Base-by-base conservation (phyloP, 2,797 vertebrate genomes). In the Myiotriccus ornatus region DNA sequence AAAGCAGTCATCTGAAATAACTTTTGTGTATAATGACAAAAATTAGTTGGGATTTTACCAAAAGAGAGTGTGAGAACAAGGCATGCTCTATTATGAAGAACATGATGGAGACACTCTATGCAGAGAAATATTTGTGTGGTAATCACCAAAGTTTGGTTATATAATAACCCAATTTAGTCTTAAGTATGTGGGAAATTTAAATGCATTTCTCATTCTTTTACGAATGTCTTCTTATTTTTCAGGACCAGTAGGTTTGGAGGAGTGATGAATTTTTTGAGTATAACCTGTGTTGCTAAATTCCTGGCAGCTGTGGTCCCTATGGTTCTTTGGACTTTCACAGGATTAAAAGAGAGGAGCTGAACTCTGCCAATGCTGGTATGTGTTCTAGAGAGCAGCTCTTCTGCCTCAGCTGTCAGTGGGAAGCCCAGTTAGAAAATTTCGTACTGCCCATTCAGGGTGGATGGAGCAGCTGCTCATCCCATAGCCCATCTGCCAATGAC, bases 331-430 rank as follows among this genome's bases (percentile, higher is more conserved):
- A 14, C 18, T 28, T 44, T 63, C 27, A 41, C 14, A 70, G 34
- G 47, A 35, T 10, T 35, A 64, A 35, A 24, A 65, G 34, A 87
- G 32, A 37, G 55, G 12, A 83, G 34, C 32, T 1, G 2, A 20
- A 11, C 37, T 91, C 49, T 74, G 7, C 28, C 10, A 37, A 4
- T 41, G 23, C 15, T 4, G 0, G 6, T 55, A 9, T 6, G 10
- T 49, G 12, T 65, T 81, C 41, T 63, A 35, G 70, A 49, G 25
- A 92, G 32, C 32, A 86, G 7, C 10, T 32, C 10, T 65, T 55
- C 60, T 83, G 22, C 60, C 64, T 83, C 50, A 91, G 75, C 71
- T 93, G 64, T 30, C 76, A 77, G 68, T 73, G 46, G 65, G 53
- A 91, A 73, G 56, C 65, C 68, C 56, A 67, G 24, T 43, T 34